Evolutionary conservation across 1,140 invertebrate species (phyloP), one percentile per base, ranked within the genome.

Genomic region (Venustaconcha ellipsiformis): DNA sequence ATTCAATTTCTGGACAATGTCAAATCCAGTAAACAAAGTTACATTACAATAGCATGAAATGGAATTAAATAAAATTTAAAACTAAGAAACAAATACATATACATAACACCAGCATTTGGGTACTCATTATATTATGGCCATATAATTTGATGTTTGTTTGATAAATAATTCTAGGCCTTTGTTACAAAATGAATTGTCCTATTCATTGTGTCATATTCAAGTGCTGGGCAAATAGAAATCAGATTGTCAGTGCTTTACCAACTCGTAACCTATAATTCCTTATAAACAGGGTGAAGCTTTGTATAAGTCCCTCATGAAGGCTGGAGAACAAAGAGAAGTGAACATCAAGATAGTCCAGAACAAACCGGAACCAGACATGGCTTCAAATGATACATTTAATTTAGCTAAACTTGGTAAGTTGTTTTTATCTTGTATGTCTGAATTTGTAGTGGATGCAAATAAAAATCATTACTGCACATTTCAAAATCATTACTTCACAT

Each of bases 321-420:
- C 95, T 58, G 95, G 95, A 3, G 92, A 92, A 65, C 91, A 93
- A 64, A 90, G 93, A 68, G 92, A 93, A 1, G 92, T 98, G n/a
- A 91, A 92, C 64, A 92, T 98, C 23, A 94, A 93, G 90, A 97
- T 99, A 86, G 96, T 94, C 80, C 96, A 98, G 92, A 97, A 95
- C 89, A 90, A 92, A 81, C 94, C 95, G 6, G 93, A 93, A 15
- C 92, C 92, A 84, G 78, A 88, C 57, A 92, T 92, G 80, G 94
- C 94, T 20, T 94, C 95, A 86, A 88, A 93, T 79, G 95, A 98
- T 88, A 97, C 96, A 3, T 92, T 94, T 87, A 91, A 93, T 82
- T 92, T 98, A 76, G 90, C 91, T 70, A 93, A 93, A 88, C 92
- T 93, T 81, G 94, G 95, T 83, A 78, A 74, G 68, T 65, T 56